Percentiles rank a stretch among this genome's conserved stretches.
Conservation (phyloP, 1,140 invertebrate genomes). For the Venturia canescens region DNA sequence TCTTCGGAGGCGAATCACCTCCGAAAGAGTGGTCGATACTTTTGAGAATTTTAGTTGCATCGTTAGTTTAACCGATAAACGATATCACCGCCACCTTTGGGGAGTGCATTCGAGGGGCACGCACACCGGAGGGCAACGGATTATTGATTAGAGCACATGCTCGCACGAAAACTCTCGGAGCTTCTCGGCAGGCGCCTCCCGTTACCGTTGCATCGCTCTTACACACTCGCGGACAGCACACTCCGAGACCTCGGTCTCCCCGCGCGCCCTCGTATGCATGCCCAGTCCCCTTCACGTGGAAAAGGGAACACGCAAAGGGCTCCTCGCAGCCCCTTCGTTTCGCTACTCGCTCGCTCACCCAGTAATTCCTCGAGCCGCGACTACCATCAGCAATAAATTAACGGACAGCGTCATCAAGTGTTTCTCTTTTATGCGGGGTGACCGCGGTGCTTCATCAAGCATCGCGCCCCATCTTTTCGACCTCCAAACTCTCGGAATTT, state of each 20-base stretch:
- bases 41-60: not conserved
- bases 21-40: not conserved
- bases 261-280: not conserved
- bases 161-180: conserved; percentile 37
- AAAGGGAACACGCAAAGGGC: conserved; percentile 6
- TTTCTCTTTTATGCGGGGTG: not conserved
- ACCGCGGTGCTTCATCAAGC: not conserved
- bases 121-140: conserved; percentile 1
- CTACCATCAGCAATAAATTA: conserved; percentile 14
- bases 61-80: not conserved
- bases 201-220: conserved; percentile 25
- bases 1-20: too few species aligned
- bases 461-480: not conserved
- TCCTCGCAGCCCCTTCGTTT: conserved; percentile 1
- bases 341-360: not conserved
- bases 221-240: conserved; percentile 13
- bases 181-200: conserved; percentile 11
- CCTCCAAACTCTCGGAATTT: too few species aligned
- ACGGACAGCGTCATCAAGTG: conserved; percentile 10
- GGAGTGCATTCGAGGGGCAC: conserved; percentile 10
- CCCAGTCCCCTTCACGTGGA: conserved; percentile 1
- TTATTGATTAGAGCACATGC: conserved; percentile 40
- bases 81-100: not conserved
- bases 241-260: not conserved
- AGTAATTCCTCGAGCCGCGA: not conserved